These are phyloP conservation scores for Enteromius argenteus DNA, from an alignment of 2,797 vertebrate genomes.

Conservation along the genomic window DNA sequence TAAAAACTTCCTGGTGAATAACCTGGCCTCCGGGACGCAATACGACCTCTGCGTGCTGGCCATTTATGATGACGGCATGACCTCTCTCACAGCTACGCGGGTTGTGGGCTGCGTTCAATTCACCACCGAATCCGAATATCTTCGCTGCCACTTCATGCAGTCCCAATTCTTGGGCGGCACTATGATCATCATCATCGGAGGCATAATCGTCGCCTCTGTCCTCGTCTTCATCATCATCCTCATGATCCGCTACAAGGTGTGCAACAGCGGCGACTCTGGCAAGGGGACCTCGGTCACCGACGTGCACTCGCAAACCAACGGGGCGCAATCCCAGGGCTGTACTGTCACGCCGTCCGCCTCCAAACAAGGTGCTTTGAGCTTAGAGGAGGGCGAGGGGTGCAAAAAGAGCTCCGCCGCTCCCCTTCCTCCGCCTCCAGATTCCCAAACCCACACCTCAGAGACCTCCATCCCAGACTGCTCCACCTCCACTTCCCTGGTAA, in stretches of 20 bases:
- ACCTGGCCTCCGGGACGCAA: constrained; percentile 90
- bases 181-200: constrained; percentile 99
- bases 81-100: constrained; percentile 93
- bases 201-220: constrained; percentile 96
- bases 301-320: constrained; percentile 96
- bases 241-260: constrained; percentile 99
- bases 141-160: constrained; percentile 98
- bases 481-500: constrained; percentile 85
- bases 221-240: constrained; percentile 98
- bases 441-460: constrained; percentile 78
- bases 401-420: constrained; percentile 63
- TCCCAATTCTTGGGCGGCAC: constrained; percentile 98
- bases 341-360: constrained; percentile 84
- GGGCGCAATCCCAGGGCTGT: constrained; percentile 89
- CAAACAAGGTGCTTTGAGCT: constrained; percentile 82
- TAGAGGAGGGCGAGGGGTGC: constrained; percentile 52
- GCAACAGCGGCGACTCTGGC: constrained; percentile 86
- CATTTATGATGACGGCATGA: constrained; percentile 96
- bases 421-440: constrained; percentile 73
- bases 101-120: constrained; percentile 98
- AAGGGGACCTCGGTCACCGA: constrained; percentile 91
- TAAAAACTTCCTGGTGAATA: constrained; percentile 97
- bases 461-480: constrained; percentile 85
- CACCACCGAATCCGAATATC: constrained; percentile 93
- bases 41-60: constrained; percentile 97